Conservation (phyloP, 1,140 invertebrate genomes). For the Aradophagus sp. region DNA sequence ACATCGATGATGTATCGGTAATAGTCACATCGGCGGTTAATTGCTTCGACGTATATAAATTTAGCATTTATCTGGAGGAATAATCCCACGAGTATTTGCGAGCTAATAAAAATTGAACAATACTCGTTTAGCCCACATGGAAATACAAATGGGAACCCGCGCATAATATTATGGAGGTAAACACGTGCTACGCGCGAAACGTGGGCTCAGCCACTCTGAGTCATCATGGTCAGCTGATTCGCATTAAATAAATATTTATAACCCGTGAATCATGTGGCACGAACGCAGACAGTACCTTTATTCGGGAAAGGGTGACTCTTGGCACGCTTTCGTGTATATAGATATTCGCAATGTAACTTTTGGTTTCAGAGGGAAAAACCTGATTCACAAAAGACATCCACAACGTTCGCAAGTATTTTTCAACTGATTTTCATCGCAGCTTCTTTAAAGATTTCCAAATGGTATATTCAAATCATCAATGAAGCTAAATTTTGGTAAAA, state of each 20-base stretch:
- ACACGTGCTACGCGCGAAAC: conserved; percentile 47
- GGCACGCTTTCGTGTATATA: conserved; percentile 42
- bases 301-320: conserved; percentile 49
- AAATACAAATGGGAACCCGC: conserved; percentile 29
- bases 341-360: conserved; percentile 26
- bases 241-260: conserved; percentile 61
- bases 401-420: no score
- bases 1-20: conserved; percentile 1
- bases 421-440: no score
- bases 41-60: conserved; percentile 19
- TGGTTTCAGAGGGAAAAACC: no score
- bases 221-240: conserved; percentile 56
- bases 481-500: no score
- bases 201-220: conserved; percentile 51
- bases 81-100: conserved; percentile 19
- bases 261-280: conserved; percentile 48
- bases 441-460: no score
- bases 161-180: conserved; percentile 48
- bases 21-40: conserved; percentile 6
- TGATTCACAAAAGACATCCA: no score
- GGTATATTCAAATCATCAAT: no score
- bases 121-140: conserved; percentile 46
- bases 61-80: conserved; percentile 14
- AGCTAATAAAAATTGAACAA: conserved; percentile 33
- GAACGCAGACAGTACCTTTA: conserved; percentile 49